Evolutionary conservation across 2,797 vertebrate species (phyloP).

Genomic region (Myripristis jacobus): DNA sequence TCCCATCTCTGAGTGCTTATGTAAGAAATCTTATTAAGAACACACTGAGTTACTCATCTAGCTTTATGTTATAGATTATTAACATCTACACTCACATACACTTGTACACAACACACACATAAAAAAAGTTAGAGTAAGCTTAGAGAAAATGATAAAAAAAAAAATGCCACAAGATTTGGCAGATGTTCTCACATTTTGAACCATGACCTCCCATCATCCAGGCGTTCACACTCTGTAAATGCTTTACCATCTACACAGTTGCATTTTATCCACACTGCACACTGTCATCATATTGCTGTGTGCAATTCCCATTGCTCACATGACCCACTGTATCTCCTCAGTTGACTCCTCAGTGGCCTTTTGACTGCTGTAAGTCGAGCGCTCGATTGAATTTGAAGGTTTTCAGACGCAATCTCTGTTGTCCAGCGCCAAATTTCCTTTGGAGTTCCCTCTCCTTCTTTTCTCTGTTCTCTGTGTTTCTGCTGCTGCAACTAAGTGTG

Average conservation of each 20-base stretch:
- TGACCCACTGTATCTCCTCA: neutral
- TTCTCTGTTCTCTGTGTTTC: constrained; percentile 65
- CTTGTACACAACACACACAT: constrained; percentile 14
- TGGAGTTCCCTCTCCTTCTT: constrained; percentile 34
- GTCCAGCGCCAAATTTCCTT: constrained; percentile 41
- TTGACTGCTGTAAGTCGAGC: constrained; percentile 12
- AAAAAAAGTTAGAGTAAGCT: neutral
- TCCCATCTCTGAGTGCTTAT: constrained; percentile 24
- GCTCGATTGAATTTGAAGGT: neutral
- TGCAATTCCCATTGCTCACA: neutral
- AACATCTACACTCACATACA: constrained; percentile 7
- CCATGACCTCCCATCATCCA: neutral
- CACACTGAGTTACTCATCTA: constrained; percentile 16
- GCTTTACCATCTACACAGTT: constrained; percentile 2
- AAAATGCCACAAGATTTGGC: constrained; percentile 3
- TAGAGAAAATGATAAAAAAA: constrained; percentile 6
- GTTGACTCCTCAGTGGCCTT: neutral
- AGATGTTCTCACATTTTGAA: constrained; percentile 9
- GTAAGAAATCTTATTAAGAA: constrained; percentile 38
- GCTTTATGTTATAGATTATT: constrained; percentile 20
- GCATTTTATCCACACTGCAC: neutral
- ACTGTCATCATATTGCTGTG: neutral
- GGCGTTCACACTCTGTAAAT: neutral
- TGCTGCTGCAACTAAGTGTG: constrained; percentile 75
- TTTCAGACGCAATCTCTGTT: constrained; percentile 24